Percentiles rank a stretch among this genome's conserved stretches.
Conservation (phyloP, 2,888 invertebrate genomes). For the Torymus auratus region DNA sequence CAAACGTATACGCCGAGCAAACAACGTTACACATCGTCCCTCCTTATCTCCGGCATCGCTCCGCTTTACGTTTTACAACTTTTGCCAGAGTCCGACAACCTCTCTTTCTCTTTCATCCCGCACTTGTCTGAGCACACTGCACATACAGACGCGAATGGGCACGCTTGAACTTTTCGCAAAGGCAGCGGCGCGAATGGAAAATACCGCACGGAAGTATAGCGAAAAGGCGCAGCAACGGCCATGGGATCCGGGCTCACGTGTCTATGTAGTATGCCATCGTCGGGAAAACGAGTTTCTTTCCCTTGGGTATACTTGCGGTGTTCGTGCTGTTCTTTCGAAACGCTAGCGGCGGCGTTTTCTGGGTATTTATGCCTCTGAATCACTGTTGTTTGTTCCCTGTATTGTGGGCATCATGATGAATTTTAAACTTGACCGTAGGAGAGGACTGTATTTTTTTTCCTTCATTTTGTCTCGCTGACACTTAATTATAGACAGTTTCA, state of each 20-base stretch:
- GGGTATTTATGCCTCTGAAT: not conserved
- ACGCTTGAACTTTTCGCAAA: not conserved
- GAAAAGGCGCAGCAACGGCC: not conserved
- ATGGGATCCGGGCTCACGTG: not conserved
- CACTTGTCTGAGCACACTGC: not conserved
- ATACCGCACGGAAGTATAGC: not conserved
- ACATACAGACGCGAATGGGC: no score
- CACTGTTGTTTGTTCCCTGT: not conserved
- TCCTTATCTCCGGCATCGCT: no score
- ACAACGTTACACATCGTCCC: no score
- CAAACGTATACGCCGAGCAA: no score
- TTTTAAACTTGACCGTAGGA: constrained; percentile 34
- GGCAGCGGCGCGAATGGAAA: not conserved
- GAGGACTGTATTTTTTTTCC: not conserved
- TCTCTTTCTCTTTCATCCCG: not conserved
- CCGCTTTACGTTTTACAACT: not conserved
- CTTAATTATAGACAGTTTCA: no score
- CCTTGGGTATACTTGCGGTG: not conserved
- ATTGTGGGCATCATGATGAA: not conserved
- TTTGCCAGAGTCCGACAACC: not conserved
- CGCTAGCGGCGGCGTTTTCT: not conserved
- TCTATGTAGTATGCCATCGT: not conserved
- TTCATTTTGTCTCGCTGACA: not conserved
- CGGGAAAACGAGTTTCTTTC: constrained; percentile 43
- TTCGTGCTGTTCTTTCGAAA: constrained; percentile 24